A percentile compares a stretch with the other conserved stretches of the same genome.
These are phyloP conservation scores for Noctua pronuba DNA, from an alignment of 2,888 invertebrate genomes.

Conservation along the genomic window DNA sequence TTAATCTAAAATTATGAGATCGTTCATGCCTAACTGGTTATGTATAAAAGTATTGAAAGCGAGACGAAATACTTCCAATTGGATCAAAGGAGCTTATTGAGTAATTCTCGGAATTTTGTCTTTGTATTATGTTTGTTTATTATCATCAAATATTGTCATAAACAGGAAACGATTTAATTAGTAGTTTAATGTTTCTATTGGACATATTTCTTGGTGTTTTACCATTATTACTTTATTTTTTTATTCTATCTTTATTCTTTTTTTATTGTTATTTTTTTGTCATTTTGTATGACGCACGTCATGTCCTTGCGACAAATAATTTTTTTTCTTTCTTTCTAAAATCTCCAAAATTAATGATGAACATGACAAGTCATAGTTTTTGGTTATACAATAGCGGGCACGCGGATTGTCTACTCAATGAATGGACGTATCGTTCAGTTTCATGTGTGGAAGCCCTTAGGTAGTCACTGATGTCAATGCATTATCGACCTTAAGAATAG, in stretches of 20 bases:
- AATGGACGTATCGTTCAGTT: not conserved
- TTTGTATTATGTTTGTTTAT: constrained; percentile 14
- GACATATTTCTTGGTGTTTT: not conserved
- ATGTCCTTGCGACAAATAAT: too few relatives aligned
- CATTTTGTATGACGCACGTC: too few relatives aligned
- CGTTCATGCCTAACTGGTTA: constrained; percentile 53
- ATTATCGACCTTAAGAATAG: not conserved
- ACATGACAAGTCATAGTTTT: not conserved
- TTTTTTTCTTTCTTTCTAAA: too few relatives aligned
- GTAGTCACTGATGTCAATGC: not conserved
- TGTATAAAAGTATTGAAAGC: constrained; percentile 45
- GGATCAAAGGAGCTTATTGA: constrained; percentile 33
- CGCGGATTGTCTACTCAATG: not conserved
- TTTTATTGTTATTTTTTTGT: too few relatives aligned
- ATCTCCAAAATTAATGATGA: not conserved
- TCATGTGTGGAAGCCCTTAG: not conserved
- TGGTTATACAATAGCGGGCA: not conserved
- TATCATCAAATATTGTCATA: not conserved
- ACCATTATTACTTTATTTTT: too few relatives aligned
- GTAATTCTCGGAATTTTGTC: constrained; percentile 26
- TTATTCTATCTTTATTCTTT: too few relatives aligned
- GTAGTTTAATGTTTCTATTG: not conserved
- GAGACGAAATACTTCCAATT: constrained; percentile 15
- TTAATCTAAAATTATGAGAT: constrained; percentile 64
- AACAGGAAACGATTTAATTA: constrained; percentile 6